Evolutionary conservation across 1,140 invertebrate genomes (phyloP), one percentile per base, ranked within the genome.

Genomic region (Neotoxoptera formosana): DNA sequence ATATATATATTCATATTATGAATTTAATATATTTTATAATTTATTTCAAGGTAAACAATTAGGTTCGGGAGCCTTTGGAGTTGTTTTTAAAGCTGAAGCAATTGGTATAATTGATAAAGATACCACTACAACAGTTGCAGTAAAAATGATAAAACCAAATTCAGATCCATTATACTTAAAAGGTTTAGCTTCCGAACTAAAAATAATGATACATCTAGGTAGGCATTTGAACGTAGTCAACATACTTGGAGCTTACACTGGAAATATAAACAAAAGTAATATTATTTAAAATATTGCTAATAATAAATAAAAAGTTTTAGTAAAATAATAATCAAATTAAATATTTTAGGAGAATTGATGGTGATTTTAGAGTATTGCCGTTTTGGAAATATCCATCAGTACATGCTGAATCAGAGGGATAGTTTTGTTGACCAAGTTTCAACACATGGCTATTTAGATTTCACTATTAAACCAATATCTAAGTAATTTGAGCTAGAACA

Each of bases 191-290:
- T 98, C 98, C 8, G 99, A 99, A 95, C 95, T 99, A 1, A 99
- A 99, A 96, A 99, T 99, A 47, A 98, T 99, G 97, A 97, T 98
- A 30, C 98, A 99, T 95, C 96, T 99, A 93, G 98, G 98, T 0
- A 97, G 98, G 94, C 98, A 99, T 95, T 95, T 99, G 1, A 99
- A 99, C 95, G 98, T 99, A 45, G 98, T 99, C 0, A 99, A 99
- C 96, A 96, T 99, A 41, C 96, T 99, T 2, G 99, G 99, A 88
- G 99, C 98, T 45, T 98, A 98, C 93, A 99, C 98, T 1, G 98
- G 98, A 95, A 97, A 99, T 95, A 97, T 99, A 91, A 96, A 96
- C 4, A 98, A 98, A 96, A 97, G 98, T 98, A 96, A 96, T 96
- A 4, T 14, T 17, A 76, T 20, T 76, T n/a, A n/a, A 76, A 76